Base-by-base conservation (phyloP, 2,113 vertebrate species). In the Scolopax mira region DNA sequence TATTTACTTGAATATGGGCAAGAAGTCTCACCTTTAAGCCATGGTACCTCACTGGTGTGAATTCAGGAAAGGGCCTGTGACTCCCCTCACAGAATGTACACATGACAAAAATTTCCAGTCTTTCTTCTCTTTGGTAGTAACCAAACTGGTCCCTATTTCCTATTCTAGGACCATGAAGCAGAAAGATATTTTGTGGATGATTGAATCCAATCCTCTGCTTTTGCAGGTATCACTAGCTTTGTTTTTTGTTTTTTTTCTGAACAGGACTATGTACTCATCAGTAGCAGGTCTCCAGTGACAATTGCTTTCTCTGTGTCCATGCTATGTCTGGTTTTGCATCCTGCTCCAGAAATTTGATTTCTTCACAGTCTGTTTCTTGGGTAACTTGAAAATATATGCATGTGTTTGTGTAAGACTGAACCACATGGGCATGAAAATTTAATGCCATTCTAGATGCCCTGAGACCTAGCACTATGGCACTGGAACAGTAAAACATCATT, bases 91-190 rank as follows among this genome's bases (percentile, higher is more conserved):
- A 35, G 65, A 70, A 82, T 23, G 8, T 44, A 16, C n/a, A 48
- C 0, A 0, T 30, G 37, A 49, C 16, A 75, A 71, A 75, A 71
- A 58, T 67, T 48, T 85, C 11, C 33, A 10, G 13, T 39, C 46
- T 49, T 92, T 75, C 17, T 79, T 75, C 28, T 64, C 51, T 71
- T 71, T 67, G 22, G 8, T 19, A 74, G 14, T 49, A 79, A 74
- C 8, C 8, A 61, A 61, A 73, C 33, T 18, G 2, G 6, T 44
- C 0, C 0, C 10, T 41, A 4, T 46, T 79, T 72, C 44, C 39
- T 49, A 4, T 31, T 67, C 66, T 42, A 75, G 31, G 7, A 73
- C 14, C 7, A 23, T 13, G 28, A 31, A 6, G 18, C 0, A 2
- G 22, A 44, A 22, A 4, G 19, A 37, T 14, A 5, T 71, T 95